Base-by-base conservation (phyloP, 2,888 invertebrate species). In the Ametastegia equiseti region DNA sequence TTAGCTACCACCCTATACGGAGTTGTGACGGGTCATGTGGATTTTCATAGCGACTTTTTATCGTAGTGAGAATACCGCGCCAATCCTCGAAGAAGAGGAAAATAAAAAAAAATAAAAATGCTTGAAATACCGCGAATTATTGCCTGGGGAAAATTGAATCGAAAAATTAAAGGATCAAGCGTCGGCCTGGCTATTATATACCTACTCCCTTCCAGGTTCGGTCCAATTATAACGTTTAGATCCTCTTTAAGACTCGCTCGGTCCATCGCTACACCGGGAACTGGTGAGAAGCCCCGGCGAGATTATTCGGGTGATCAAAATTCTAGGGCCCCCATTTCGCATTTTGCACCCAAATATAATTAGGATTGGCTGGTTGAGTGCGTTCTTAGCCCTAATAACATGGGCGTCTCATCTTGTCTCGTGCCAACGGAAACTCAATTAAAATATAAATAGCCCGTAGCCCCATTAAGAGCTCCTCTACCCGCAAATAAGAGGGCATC, bases 371-470 rank as follows among this genome's bases (percentile, higher is more conserved):
- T 63, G 60, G 78, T 60, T 60, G 60, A 60, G 78, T 33, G 63
- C 63, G 60, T 78, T 78, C 78, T 63, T 63, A 78, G 78, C 78
- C 60, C 78, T 78, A 78, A 78, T 78, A 78, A 78, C 78, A 78
- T 78, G 63, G 78, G 78, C 78, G 78, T 78, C 78, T 42, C 39
- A 63, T 78, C 78, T 78, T 78, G 78, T 78, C 78, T 78, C 78
- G 78, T 78, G 78, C 78, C 83, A 85, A 84, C 85, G 86, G 86
- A 88, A 88, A 86, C 87, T 88, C 85, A 85, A 86, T 87, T 86
- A 86, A 84, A 84, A 84, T 87, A 87, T 87, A 88, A 87, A 88
- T 87, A 88, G 84, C 85, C 81, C 80, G 83, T 80, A 78, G 73
- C 63, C 45, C 67, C 80, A 84, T 86, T 86, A 84, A 86, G 84